Evolutionary conservation across 2,888 invertebrate genomes (phyloP).

Genomic region (Caenorhabditis angaria): DNA sequence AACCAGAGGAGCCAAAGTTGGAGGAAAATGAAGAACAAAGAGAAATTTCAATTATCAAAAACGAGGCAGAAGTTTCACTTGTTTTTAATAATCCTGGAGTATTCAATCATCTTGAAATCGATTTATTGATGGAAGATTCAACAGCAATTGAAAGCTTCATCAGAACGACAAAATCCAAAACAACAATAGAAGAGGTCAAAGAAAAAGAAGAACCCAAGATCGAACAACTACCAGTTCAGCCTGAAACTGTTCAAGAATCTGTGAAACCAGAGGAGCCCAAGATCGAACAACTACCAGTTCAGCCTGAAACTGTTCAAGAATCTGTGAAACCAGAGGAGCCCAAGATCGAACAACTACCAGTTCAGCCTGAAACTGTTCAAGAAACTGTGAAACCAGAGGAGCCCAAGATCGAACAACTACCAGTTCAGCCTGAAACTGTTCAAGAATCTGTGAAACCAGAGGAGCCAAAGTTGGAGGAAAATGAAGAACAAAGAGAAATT

Average conservation of each 20-base stretch:
- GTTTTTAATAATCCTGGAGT: conserved; percentile 8
- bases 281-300: background rate
- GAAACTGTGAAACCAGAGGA: conserved; percentile 14
- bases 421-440: background rate
- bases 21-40: too few relatives aligned
- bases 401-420: background rate
- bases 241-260: background rate
- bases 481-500: too few relatives aligned
- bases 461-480: background rate
- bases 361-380: background rate
- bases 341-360: background rate
- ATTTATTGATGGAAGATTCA: conserved; percentile 11
- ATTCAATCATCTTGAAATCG: conserved; percentile 8
- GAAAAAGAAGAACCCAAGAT: background rate
- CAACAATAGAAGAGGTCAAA: background rate
- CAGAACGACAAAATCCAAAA: background rate
- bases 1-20: too few relatives aligned
- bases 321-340: conserved; percentile 1
- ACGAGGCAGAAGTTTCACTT: conserved; percentile 10
- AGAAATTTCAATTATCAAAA: too few relatives aligned
- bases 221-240: background rate
- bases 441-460: conserved; percentile 15
- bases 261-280: background rate
- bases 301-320: background rate
- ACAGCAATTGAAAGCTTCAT: too few relatives aligned